Base-by-base conservation (phyloP, 2,113 vertebrate genomes). In the Carlito syrichta region DNA sequence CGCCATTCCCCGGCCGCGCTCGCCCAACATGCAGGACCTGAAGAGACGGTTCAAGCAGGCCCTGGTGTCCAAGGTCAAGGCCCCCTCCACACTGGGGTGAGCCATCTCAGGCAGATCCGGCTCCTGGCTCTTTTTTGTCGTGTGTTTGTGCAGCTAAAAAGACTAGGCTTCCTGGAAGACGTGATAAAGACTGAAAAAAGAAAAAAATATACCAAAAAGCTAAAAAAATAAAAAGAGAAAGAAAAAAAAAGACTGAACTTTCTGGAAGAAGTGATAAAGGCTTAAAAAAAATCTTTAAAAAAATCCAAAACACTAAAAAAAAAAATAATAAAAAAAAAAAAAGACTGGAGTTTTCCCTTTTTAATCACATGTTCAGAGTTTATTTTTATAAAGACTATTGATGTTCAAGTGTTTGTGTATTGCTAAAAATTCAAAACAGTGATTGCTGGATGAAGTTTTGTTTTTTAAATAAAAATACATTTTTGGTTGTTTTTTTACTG, bases 1-100 rank as follows among this genome's bases (percentile, higher is more conserved):
- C 81, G 88, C 98, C 92, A 98, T 99, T 35, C 98, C 99, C 6
- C 98, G 99, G 76, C 99, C 99, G 0, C 99, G 98, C 38, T 99
- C 99, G 4, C 99, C 99, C 89, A 99, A 99, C 95, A 99, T 99
- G 99, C 99, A 99, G 89, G 99, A 99, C 71, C 97, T 99, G 77
- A 99, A 99, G 98, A 98, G 99, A 94, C 99, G 99, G 62, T 99
- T 99, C 98, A 99, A 99, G 95, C 99, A 99, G 98, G 99, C 98
- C 32, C 97, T 99, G 8, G 98, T 99, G 43, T 98, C 99, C 91
- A 99, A 99, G 98, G 98, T 98, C 56, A 99, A 99, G 96, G 97
- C 97, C 84, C 56, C 60, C 12, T 48, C 95, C 0, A 0, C 89
- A 0, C 68, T 95, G 94, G 93, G 89, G 10, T 98, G 77, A 93